A percentile compares a stretch with the other conserved stretches of the same genome.
Conservation (phyloP, 2,113 vertebrate genomes). For the Engystomops pustulosus region DNA sequence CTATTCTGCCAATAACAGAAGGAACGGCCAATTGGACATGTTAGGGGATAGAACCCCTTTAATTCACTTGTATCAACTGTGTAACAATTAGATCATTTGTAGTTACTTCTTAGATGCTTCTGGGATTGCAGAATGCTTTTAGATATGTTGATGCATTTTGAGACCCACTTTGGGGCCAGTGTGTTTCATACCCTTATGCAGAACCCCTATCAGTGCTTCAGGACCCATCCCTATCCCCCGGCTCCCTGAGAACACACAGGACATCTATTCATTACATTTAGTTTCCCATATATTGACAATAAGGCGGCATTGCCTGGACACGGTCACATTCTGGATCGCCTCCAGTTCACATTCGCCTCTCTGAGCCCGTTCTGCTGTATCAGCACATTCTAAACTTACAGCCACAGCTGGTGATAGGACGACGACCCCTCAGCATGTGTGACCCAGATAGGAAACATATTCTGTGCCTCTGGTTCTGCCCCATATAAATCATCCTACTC, state of each 20-base stretch:
- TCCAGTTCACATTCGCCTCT: conserved; percentile 17
- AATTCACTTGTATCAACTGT: too few relatives aligned
- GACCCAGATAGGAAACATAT: not conserved
- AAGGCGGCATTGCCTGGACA: not conserved
- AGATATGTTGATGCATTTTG: too few relatives aligned
- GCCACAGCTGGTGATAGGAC: not conserved
- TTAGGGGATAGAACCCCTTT: too few relatives aligned
- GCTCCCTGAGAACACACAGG: not conserved
- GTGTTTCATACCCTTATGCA: too few relatives aligned
- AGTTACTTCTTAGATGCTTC: too few relatives aligned
- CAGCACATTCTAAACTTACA: conserved; percentile 44
- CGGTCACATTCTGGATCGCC: not conserved
- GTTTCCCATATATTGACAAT: not conserved
- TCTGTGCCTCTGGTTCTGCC: not conserved
- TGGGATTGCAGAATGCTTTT: too few relatives aligned
- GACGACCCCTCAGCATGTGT: conserved; percentile 1
- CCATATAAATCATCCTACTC: not conserved
- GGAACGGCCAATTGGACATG: too few relatives aligned
- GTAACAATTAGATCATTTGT: too few relatives aligned
- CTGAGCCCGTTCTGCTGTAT: not conserved
- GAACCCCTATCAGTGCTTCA: too few relatives aligned
- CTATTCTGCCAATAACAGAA: too few relatives aligned
- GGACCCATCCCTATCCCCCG: too few relatives aligned
- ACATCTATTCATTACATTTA: not conserved
- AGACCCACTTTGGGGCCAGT: too few relatives aligned